phyloP scores from a whole-genome alignment of 2,797 vertebrate species.

The Mormyrops boulengeri region DNA sequence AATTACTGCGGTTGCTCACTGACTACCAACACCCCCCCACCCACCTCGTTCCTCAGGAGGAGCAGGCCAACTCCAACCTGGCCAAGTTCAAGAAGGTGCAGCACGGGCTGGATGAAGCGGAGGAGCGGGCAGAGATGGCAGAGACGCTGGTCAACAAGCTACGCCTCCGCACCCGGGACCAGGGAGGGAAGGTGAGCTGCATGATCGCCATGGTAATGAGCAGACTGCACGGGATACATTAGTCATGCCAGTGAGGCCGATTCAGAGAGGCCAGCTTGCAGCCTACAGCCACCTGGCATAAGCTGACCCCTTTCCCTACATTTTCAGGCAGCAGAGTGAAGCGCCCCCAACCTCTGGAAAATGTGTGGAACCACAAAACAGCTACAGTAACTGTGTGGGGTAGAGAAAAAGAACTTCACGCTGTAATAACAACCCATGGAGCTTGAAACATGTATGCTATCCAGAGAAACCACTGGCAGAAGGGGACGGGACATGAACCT shows the following conservation, averaged over 20 bases:
- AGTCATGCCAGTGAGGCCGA: neutral
- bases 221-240: neutral
- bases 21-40: neutral
- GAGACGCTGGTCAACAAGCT: conserved; percentile 88
- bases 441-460: neutral
- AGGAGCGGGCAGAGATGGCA: conserved; percentile 78
- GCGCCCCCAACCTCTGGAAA: conserved; percentile 11
- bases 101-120: conserved; percentile 83
- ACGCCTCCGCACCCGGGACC: conserved; percentile 65
- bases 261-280: neutral
- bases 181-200: conserved; percentile 47
- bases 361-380: neutral
- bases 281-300: neutral
- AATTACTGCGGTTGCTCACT: neutral
- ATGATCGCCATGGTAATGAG: neutral
- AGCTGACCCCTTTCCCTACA: conserved; percentile 38
- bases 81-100: conserved; percentile 84
- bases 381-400: neutral
- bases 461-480: neutral
- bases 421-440: neutral
- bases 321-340: conserved; percentile 58
- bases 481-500: neutral
- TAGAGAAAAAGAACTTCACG: neutral
- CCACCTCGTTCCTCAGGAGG: conserved; percentile 62
- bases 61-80: conserved; percentile 80